phyloP scores from a whole-genome alignment of 64 coral and sea anemone species.

The Stichodactyla helianthus region DNA sequence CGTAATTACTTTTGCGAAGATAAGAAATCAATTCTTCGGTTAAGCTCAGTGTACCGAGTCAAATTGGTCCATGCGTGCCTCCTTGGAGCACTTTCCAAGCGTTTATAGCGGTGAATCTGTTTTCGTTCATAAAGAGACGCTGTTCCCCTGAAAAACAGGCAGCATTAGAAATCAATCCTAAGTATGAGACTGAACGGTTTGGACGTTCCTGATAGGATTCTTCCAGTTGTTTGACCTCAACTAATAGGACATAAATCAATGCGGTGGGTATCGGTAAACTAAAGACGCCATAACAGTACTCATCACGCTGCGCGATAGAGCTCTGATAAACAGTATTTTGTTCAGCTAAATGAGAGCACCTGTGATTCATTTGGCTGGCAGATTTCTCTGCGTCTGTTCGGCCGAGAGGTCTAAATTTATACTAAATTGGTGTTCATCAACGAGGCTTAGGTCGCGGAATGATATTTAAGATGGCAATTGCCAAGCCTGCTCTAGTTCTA shows the following conservation, averaged over 20 bases:
- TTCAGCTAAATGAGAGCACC: not conserved
- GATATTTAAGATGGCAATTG: not conserved
- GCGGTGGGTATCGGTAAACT: constrained; percentile 8
- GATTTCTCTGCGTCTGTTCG: not conserved
- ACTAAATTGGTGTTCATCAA: constrained; percentile 1
- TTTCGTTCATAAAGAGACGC: not conserved
- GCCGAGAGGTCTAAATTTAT: not conserved
- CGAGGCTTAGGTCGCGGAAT: not conserved
- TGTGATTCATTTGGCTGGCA: not conserved
- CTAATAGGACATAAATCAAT: constrained; percentile 7
- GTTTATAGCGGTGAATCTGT: not conserved
- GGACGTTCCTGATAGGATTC: not conserved
- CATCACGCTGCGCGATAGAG: not conserved
- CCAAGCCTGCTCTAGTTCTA: not conserved
- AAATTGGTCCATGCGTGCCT: not conserved
- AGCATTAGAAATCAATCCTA: not conserved
- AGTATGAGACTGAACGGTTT: not conserved
- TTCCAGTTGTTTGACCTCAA: not conserved
- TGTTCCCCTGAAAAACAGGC: not conserved
- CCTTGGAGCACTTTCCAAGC: not conserved
- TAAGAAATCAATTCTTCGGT: not conserved
- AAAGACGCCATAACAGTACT: not conserved
- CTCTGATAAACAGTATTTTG: not conserved
- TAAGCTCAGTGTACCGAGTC: not conserved
- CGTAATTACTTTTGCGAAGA: not conserved